Conservation (phyloP, 2,113 vertebrate species). For the Engraulis encrasicolus region DNA sequence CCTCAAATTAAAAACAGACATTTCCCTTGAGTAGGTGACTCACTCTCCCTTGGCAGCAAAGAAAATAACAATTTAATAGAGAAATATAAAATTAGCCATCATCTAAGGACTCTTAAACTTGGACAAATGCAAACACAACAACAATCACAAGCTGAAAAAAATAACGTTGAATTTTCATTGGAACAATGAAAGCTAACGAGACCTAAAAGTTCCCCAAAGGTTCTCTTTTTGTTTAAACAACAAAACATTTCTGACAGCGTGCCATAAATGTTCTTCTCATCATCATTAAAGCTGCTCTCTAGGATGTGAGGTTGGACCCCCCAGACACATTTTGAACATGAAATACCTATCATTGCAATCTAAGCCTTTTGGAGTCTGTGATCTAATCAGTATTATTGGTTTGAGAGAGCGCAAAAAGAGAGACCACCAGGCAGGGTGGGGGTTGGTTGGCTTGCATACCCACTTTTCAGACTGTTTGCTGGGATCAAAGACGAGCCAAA, state of each 20-base stretch:
- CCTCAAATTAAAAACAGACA: slow-evolving; percentile 1
- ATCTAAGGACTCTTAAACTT: neutral
- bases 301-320: neutral
- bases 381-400: slow-evolving; percentile 44
- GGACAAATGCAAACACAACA: neutral
- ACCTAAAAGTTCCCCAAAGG: neutral
- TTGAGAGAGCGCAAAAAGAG: neutral
- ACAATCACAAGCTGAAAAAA: neutral
- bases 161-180: neutral
- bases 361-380: neutral
- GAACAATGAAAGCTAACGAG: neutral
- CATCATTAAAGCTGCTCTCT: neutral
- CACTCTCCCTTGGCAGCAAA: neutral
- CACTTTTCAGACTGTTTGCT: slow-evolving; percentile 41
- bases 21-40: neutral
- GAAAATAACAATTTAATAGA: neutral
- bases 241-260: neutral
- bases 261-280: neutral
- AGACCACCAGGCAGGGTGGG: slow-evolving; percentile 18
- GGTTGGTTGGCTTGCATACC: neutral
- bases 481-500: slow-evolving; percentile 35
- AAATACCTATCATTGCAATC: neutral
- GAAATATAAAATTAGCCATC: neutral
- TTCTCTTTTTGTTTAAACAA: neutral
- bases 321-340: neutral